Evolutionary conservation across 2,888 invertebrate genomes (phyloP), one percentile per base, ranked within the genome.

Genomic region (Agrypnus murinus): DNA sequence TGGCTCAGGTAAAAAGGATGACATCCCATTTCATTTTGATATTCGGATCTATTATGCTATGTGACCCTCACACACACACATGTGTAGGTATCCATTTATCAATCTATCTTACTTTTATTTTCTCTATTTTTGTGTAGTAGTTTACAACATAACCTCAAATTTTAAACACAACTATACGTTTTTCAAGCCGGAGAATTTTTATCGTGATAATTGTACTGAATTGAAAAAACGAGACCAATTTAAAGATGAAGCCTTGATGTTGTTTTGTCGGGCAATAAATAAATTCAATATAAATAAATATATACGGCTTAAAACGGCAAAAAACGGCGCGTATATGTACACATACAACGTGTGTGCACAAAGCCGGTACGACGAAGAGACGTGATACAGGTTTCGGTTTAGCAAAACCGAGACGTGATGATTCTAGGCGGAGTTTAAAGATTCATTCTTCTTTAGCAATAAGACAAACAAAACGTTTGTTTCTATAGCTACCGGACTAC

Each of bases 401-500:
- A 77, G 76, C 75, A 77, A 81, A 82, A 80, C 2, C 80, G 82
- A 83, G 83, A 84, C 82, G 85, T 85, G 85, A 78, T 76, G 83
- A 84, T 81, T 81, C 81, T 80, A 82, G 86, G 85, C 85, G 85
- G 81, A 81, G 83, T 79, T 80, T 80, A 63, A 77, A 82, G 83
- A 83, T 83, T 84, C 84, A 84, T 84, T 84, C 83, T 81, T 81
- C 82, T 84, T 84, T 83, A 83, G 82, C 84, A 85, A 84, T 85
- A 80, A 79, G 77, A 79, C 78, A 78, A 79, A 80, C 79, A 84
- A 83, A 83, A 81, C 78, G 85, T 84, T 25, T 80, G 85, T 85
- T 86, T 84, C 85, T 86, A 86, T 85, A 86, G 85, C 86, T 86
- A 86, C 85, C 84, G 84, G 79, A 83, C 83, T 86, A 85, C 85